Percentiles rank a stretch among this genome's conserved stretches.
Evolutionary conservation across 2,113 vertebrate species (phyloP).

Genomic region (Mesoclemmys tuberculata): DNA sequence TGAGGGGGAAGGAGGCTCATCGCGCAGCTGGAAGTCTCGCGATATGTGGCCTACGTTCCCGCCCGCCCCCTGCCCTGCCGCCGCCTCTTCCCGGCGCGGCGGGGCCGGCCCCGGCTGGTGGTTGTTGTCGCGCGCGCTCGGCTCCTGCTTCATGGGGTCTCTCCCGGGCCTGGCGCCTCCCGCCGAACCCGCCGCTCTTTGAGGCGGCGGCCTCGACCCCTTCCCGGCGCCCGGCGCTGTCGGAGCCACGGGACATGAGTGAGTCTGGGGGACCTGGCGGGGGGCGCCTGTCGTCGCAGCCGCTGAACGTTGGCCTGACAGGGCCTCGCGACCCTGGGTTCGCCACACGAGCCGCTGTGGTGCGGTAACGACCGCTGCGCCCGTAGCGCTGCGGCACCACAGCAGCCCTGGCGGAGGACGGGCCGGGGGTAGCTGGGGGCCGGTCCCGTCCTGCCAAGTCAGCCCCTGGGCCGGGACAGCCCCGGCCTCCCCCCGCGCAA

Average conservation of each 20-base stretch:
- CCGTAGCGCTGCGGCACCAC: background rate
- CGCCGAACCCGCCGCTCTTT: background rate
- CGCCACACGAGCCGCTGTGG: background rate
- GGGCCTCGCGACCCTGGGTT: too few relatives aligned
- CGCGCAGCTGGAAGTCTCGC: background rate
- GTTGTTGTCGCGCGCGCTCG: background rate
- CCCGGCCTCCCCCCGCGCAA: too few relatives aligned
- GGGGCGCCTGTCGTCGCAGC: background rate
- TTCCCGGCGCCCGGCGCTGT: background rate
- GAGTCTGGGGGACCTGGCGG: background rate
- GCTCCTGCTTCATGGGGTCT: background rate
- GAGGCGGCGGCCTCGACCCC: background rate
- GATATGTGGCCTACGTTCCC: background rate
- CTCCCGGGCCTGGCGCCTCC: background rate
- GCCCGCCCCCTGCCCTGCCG: background rate
- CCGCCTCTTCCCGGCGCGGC: background rate
- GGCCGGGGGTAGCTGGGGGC: background rate
- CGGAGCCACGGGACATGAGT: background rate
- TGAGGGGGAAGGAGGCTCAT: rapidly evolving
- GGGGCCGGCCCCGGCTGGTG: background rate
- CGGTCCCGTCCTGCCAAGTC: background rate
- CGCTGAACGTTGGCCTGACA: background rate
- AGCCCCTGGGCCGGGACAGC: background rate
- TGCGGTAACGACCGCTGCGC: too few relatives aligned
- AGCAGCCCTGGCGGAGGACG: too few relatives aligned